Evolutionary conservation across 2,888 invertebrate genomes (phyloP).

Genomic region (Cactoblastis cactorum): DNA sequence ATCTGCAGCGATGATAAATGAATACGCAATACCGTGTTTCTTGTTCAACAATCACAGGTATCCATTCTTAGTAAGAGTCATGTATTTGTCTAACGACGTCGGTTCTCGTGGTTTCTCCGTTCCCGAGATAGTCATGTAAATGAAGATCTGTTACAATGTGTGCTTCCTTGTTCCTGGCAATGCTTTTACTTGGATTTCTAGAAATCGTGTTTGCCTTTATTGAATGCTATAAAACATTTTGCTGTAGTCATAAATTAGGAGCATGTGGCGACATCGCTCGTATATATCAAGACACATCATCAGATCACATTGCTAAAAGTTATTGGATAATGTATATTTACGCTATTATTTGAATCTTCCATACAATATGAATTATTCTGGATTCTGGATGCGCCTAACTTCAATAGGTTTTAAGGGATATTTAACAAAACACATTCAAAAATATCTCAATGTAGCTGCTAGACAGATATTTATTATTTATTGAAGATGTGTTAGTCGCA

Average conservation of each 20-base stretch:
- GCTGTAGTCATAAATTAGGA: neutral
- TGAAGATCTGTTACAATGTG: constrained; percentile 31
- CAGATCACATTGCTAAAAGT: too few species aligned
- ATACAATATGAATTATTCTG: too few species aligned
- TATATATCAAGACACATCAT: neutral
- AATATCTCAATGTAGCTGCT: too few species aligned
- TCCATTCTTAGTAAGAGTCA: neutral
- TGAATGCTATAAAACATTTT: constrained; percentile 4
- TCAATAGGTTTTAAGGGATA: too few species aligned
- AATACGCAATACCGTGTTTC: neutral
- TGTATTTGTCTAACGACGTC: constrained; percentile 13
- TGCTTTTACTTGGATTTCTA: constrained; percentile 8
- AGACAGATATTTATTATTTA: too few species aligned
- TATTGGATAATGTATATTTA: too few species aligned
- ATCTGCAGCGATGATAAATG: neutral
- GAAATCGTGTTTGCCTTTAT: constrained; percentile 8
- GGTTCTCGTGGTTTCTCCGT: constrained; percentile 13
- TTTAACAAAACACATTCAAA: too few species aligned
- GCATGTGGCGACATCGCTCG: neutral
- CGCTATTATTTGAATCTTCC: too few species aligned
- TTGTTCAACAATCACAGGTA: neutral
- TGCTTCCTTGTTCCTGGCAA: constrained; percentile 9
- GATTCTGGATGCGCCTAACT: too few species aligned
- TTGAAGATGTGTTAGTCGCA: too few species aligned
- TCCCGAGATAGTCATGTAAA: constrained; percentile 43